Evolutionary conservation across 2,113 vertebrate genomes (phyloP).

Genomic region (Cynoglossus semilaevis): DNA sequence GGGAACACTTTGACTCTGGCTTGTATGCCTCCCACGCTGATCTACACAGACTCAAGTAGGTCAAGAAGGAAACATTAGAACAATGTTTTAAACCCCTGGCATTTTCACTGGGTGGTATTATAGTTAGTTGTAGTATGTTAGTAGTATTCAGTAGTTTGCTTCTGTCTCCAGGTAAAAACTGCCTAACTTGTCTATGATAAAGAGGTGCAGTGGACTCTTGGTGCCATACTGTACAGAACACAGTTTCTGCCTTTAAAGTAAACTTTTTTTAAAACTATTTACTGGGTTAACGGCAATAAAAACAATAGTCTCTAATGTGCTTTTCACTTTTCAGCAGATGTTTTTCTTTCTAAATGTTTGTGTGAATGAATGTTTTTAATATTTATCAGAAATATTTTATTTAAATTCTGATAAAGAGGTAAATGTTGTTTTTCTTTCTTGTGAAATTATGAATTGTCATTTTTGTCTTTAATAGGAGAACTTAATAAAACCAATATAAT

Average conservation of each 20-base stretch:
- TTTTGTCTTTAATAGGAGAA: no score
- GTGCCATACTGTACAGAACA: constrained; percentile 94
- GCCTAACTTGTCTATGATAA: constrained; percentile 94
- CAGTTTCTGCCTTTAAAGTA: constrained; percentile 95
- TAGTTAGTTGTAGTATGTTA: no score
- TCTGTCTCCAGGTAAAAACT: constrained; percentile 82
- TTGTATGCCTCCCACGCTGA: constrained; percentile 94
- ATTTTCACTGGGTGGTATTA: background rate
- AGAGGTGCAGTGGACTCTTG: constrained; percentile 97
- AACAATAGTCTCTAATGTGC: no score
- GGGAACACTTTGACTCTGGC: constrained; percentile 88
- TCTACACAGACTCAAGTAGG: constrained; percentile 92
- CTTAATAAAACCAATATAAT: no score
- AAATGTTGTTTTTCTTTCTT: no score
- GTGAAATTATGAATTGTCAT: no score
- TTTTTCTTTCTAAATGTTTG: no score
- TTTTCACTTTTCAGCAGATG: no score
- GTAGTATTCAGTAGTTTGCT: background rate
- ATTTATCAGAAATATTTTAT: no score
- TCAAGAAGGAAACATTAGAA: constrained; percentile 9
- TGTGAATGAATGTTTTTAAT: no score
- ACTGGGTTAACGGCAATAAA: no score
- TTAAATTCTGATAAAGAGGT: no score
- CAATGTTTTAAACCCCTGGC: background rate
- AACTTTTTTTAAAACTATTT: background rate